Base-by-base conservation (phyloP, 2,113 vertebrate species). In the Pachyramphus minor region DNA sequence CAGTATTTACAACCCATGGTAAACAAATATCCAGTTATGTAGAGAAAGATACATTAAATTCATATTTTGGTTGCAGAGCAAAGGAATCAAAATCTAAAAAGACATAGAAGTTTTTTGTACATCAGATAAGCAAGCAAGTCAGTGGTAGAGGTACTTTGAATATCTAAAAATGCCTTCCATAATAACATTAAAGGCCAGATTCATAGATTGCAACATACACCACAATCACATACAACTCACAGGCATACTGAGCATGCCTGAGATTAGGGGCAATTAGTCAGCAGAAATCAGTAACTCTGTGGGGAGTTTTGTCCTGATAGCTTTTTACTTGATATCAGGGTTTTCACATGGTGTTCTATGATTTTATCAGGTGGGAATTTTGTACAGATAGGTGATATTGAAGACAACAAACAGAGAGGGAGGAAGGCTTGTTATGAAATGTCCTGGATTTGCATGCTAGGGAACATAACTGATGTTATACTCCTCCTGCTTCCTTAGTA, bases 321-420 rank as follows among this genome's bases (percentile, higher is more conserved):
- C 33, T 45, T 77, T 56, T 81, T 42, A 47, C 37, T 52, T 68
- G 13, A 33, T 60, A 24, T 37, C 56, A 64, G 47, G 8, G n/a
- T 44, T 67, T 44, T 68, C 69, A 81, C 5, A 10, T 0, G 33
- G 23, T 42, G 50, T 68, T 82, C 74, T 25, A 64, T 11, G 35
- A 73, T 39, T 93, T 90, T 89, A 95, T 87, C 87, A 64, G 71
- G 53, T 62, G 82, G 44, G 62, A 88, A 91, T 84, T 84, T 84
- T 9, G 35, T 44, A 63, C 2, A 10, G 47, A 72, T 10, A 78
- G 27, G 19, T 75, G 77, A 68, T 60, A 87, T 87, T 6, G 31
- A 78, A 93, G 53, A 67, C 66, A 75, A 63, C 37, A 89, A 77
- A 81, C 11, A 89, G 37, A 69, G 11, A 71, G 69, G 24, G 58